phyloP scores from a whole-genome alignment of 2,888 invertebrate species.

The Pachydiplax longipennis region DNA sequence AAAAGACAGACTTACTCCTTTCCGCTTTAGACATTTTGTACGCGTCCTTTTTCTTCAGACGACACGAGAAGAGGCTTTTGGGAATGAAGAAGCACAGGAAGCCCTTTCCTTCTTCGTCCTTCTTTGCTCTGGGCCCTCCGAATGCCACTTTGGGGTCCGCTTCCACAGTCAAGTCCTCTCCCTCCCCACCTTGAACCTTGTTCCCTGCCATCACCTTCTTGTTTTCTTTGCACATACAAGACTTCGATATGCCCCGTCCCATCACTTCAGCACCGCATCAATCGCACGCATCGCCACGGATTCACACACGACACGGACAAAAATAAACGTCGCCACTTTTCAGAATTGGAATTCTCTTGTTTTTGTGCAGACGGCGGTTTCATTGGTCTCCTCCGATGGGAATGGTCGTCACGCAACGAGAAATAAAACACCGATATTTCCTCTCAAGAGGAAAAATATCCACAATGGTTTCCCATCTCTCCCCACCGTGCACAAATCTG shows the following conservation, averaged over 20 bases:
- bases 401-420: neutral
- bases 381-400: neutral
- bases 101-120: conserved; percentile 9
- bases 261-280: neutral
- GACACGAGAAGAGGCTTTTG: conserved; percentile 69
- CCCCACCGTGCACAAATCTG: neutral
- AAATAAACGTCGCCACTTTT: neutral
- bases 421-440: neutral
- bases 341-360: neutral
- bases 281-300: neutral
- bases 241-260: conserved; percentile 11
- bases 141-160: neutral
- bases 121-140: neutral
- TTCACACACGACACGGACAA: neutral
- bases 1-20: conserved; percentile 68
- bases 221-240: neutral
- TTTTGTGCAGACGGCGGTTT: neutral
- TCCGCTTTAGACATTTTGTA: conserved; percentile 80
- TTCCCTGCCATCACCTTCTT: conserved; percentile 16
- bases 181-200: neutral
- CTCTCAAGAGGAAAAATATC: neutral
- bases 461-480: neutral
- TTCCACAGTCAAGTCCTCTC: neutral
- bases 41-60: conserved; percentile 69
- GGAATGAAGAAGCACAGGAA: conserved; percentile 55